Base-by-base conservation (phyloP, 2,113 vertebrate species). In the Eolophus roseicapilla region DNA sequence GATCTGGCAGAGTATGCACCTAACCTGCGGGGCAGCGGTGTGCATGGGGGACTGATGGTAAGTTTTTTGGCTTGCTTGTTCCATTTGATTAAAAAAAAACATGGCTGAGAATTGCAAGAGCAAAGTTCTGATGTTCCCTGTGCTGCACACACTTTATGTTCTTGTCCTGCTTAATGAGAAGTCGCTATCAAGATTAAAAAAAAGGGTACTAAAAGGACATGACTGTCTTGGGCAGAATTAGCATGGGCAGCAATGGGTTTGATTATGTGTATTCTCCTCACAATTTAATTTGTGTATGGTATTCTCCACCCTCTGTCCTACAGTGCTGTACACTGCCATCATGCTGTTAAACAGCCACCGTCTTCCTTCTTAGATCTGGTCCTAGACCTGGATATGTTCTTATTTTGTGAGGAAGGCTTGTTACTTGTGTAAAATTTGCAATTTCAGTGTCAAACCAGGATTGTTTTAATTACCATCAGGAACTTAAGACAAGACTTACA, bases 21-120 rank as follows among this genome's bases (percentile, higher is more conserved):
- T 59, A 99, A 99, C 91, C 98, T 99, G 90, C 98, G 99, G 84
- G 99, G 99, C 59, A 99, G 99, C 3, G 99, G 99, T 0, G 99
- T 99, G 55, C 99, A 99, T 2, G 99, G 99, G 7, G 99, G 99
- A 18, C 98, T 99, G 62, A 99, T 99, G 99, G 99, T 99, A 97
- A 99, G 68, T 31, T 23, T 20, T 19, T 13, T 21, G 71, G 9
- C 13, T 53, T 47, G 1, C 23, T 74, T 20, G 8, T 37, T 86
- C 82, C n/a, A 4, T 10, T 55, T 52, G 4, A 8, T 16, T 24
- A 9, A 7, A 70, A 60, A 52, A 41, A 5, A 6, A 11, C 1
- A n/a, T 3, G 16, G 3, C 25, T 88, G 79, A 53, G 20, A 76
- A 31, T 31, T 4, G 1, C 50, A 46, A 3, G 28, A 55, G 25